Evolutionary conservation across 2,113 vertebrate species (phyloP).

Genomic region (Cryptotis parvus): DNA sequence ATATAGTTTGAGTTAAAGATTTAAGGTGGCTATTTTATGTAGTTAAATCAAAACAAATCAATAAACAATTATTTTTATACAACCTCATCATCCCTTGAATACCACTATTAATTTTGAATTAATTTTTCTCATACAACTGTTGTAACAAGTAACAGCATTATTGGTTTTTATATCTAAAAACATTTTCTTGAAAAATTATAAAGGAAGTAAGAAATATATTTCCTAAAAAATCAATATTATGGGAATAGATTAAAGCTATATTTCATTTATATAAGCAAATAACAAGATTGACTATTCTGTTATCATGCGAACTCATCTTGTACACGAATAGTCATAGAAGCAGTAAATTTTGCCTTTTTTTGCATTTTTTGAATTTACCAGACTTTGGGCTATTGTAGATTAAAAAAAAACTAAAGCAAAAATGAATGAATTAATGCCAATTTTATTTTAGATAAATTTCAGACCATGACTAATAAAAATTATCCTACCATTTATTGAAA

Average conservation of each 20-base stretch:
- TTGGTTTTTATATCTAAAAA: conserved; percentile 77
- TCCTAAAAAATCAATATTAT: conserved; percentile 79
- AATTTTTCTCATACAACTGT: conserved; percentile 82
- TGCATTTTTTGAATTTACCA: background rate
- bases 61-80: conserved; percentile 86
- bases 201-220: conserved; percentile 76
- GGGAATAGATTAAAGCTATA: conserved; percentile 80
- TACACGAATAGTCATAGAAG: conserved; percentile 62
- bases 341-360: conserved; percentile 44
- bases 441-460: no score
- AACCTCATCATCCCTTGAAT: conserved; percentile 74
- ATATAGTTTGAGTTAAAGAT: conserved; percentile 58
- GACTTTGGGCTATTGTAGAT: no score
- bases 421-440: background rate
- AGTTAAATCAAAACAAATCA: conserved; percentile 85
- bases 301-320: conserved; percentile 77
- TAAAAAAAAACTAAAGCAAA: background rate
- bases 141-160: conserved; percentile 79
- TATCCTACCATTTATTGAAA: no score
- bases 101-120: conserved; percentile 84
- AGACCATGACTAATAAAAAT: no score
- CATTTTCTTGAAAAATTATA: conserved; percentile 71
- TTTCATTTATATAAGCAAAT: conserved; percentile 82
- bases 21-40: conserved; percentile 73
- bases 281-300: conserved; percentile 72